A percentile compares a stretch with the other conserved stretches of the same genome.
Conservation (phyloP, 2,888 invertebrate genomes). For the Oscheius onirici region DNA sequence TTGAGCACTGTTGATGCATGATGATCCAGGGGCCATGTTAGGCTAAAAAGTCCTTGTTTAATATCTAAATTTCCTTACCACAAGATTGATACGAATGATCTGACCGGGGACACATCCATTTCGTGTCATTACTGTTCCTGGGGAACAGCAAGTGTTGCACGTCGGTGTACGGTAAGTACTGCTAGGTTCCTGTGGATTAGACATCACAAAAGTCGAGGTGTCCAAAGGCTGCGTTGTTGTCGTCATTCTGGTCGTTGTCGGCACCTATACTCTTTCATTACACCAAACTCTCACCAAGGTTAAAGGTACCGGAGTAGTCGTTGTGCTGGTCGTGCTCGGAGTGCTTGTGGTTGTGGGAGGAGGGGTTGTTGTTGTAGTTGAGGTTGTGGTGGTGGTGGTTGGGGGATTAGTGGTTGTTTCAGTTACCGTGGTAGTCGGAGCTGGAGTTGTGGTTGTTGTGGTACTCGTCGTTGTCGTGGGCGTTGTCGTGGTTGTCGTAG, state of each 20-base stretch:
- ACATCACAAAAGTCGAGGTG: slow-evolving; percentile 33
- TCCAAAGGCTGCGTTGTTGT: slow-evolving; percentile 31
- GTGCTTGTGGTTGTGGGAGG: slow-evolving; percentile 34
- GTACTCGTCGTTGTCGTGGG: slow-evolving; percentile 15
- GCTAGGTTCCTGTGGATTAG: slow-evolving; percentile 15
- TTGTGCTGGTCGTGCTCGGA: slow-evolving; percentile 18
- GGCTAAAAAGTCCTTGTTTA: slow-evolving; percentile 5
- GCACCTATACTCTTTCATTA: background rate
- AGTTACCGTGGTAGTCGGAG: slow-evolving; percentile 25
- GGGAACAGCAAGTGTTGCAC: slow-evolving; percentile 14
- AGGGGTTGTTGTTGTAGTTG: slow-evolving; percentile 41
- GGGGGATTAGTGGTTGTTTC: slow-evolving; percentile 36
- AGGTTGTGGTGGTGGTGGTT: slow-evolving; percentile 35
- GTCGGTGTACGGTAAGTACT: slow-evolving; percentile 11
- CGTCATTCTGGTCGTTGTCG: slow-evolving; percentile 26
- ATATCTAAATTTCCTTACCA: slow-evolving; percentile 32
- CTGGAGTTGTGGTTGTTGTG: slow-evolving; percentile 2
- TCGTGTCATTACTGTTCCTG: slow-evolving; percentile 1
- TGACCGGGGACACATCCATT: slow-evolving; percentile 34
- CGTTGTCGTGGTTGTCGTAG: slow-evolving; percentile 18
- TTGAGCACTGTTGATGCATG: slow-evolving; percentile 37
- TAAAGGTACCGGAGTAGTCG: slow-evolving; percentile 30
- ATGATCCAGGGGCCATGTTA: slow-evolving; percentile 26
- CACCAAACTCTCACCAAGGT: background rate
- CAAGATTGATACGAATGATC: slow-evolving; percentile 47